Percentiles rank a stretch among this genome's conserved stretches.
These are phyloP conservation scores for Triplophysa yarkandensis DNA, from an alignment of 2,797 vertebrate species.

Conservation along the genomic window DNA sequence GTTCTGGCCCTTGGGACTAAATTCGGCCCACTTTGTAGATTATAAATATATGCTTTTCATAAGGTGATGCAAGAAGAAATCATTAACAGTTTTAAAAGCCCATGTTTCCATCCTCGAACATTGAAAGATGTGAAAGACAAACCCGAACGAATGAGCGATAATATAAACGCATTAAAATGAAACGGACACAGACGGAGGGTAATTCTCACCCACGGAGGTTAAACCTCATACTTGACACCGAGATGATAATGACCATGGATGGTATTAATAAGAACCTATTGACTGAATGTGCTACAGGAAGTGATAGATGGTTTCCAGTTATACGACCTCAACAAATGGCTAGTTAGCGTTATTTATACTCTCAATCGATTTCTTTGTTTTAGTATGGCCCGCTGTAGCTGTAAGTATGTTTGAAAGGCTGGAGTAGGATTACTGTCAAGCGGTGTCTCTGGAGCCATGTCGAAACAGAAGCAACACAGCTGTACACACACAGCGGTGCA, in stretches of 20 bases:
- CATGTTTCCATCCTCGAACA: not conserved
- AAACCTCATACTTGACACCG: constrained; percentile 3
- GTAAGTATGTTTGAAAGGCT: constrained; percentile 33
- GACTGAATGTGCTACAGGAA: not conserved
- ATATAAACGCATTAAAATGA: not conserved
- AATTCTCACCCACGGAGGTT: not conserved
- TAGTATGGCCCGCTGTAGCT: not conserved
- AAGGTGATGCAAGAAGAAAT: not conserved
- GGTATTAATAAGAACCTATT: constrained; percentile 18
- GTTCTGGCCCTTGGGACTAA: too few species aligned
- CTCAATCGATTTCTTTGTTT: constrained; percentile 31
- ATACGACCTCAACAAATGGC: constrained; percentile 12
- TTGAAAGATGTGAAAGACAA: not conserved
- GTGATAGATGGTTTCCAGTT: constrained; percentile 31
- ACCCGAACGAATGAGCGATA: not conserved
- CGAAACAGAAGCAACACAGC: constrained; percentile 44
- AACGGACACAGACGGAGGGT: not conserved
- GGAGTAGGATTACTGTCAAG: constrained; percentile 44
- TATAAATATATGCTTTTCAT: too few species aligned
- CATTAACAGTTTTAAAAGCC: not conserved
- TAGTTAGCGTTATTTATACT: constrained; percentile 33
- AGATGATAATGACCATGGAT: constrained; percentile 36
- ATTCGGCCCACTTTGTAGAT: too few species aligned
- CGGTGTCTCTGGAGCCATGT: constrained; percentile 33
- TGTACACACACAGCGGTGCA: constrained; percentile 21